Base-by-base conservation (phyloP, 2,888 invertebrate genomes). In the Agriopis leucophaearia region DNA sequence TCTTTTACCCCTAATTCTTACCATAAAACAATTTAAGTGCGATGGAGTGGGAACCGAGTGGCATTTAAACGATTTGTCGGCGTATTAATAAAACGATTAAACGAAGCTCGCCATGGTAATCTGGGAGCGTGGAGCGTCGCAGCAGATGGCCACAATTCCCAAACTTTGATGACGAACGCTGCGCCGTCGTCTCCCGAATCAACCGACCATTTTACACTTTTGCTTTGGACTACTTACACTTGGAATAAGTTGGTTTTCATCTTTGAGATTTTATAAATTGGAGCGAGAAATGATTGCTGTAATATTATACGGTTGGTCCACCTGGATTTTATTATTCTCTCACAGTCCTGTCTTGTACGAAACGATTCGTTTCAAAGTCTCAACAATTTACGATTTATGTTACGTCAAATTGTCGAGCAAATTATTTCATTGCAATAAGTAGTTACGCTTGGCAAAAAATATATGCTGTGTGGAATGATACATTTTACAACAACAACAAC, bases 81-180 rank as follows among this genome's bases (percentile, higher is more conserved):
- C 90, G 92, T 92, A 92, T 93, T 92, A 93, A 92, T 93, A 92
- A 92, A 93, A 93, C 93, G 93, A 94, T 94, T 94, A 92, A 93
- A 92, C 87, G 89, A 91, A 92, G 89, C 92, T 90, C 89, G 85
- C 87, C 82, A 83, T 86, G 89, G 92, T 93, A 93, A 94, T 94
- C 93, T 89, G 92, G 77, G 89, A 90, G 89, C 88, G 88, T 82
- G 78, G 89, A 90, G 88, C 88, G 88, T 84, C 86, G 89, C 85
- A 85, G 87, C 92, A 92, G 92, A 92, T 93, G 93, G 88, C 88
- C 89, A 88, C 93, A 89, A 92, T 92, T 88, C 90, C 86, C 88
- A 85, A 93, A 93, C 88, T 93, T 93, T 90, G 90, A 91, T 92
- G 91, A 90, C 91, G 89, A 86, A 87, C 88, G 86, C 83, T 82